Conservation (phyloP, 2,888 invertebrate species). For the Xestia xanthographa region DNA sequence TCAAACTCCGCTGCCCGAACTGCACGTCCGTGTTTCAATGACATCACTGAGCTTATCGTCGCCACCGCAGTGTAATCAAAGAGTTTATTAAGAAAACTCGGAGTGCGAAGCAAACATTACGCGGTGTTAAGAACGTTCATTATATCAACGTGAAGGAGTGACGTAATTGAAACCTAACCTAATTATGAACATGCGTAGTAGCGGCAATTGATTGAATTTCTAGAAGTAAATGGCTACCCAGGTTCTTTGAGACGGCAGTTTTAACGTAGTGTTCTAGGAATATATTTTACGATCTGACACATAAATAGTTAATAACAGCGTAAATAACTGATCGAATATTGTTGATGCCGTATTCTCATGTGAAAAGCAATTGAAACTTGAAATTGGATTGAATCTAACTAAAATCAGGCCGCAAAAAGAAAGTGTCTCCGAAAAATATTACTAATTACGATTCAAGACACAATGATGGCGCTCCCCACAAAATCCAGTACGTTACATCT, state of each 20-base stretch:
- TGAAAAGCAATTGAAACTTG: not conserved
- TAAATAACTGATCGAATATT: not conserved
- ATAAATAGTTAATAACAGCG: not conserved
- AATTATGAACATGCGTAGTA: slow-evolving; percentile 1
- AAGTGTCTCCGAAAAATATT: not conserved
- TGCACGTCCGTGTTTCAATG: slow-evolving; percentile 45
- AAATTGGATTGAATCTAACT: not conserved
- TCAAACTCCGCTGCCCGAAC: slow-evolving; percentile 29
- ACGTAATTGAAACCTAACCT: slow-evolving; percentile 56
- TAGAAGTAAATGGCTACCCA: not conserved
- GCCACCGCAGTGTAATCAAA: slow-evolving; percentile 65
- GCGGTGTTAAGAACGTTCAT: slow-evolving; percentile 63
- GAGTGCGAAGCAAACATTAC: slow-evolving; percentile 71
- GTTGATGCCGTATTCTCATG: not conserved
- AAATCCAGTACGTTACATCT: not conserved
- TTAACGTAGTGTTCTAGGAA: not conserved
- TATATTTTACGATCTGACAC: not conserved
- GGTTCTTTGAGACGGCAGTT: not conserved
- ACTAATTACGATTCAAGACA: no score
- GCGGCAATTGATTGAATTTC: not conserved
- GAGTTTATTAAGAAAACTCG: slow-evolving; percentile 75
- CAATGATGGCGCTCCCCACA: not conserved
- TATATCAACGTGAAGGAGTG: slow-evolving; percentile 53
- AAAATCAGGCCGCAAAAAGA: not conserved
- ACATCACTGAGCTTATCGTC: slow-evolving; percentile 71